Base-by-base conservation (phyloP, 30 jellyfish, hydroid and myxozoan species). In the Aurelia sp. region DNA sequence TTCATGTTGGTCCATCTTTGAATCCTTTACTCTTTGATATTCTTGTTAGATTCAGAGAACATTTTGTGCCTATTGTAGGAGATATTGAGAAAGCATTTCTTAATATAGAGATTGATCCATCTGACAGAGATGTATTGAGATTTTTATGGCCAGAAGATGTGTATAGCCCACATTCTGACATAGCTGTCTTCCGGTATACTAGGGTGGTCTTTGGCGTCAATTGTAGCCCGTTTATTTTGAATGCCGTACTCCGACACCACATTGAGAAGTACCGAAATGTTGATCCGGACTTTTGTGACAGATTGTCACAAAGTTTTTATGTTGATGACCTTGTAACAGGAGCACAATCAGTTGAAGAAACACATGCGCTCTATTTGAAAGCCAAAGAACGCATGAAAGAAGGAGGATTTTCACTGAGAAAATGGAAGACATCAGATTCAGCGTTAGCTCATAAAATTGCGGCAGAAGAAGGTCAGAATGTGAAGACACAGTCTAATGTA, bases 1-100 rank as follows among this genome's bases (percentile, higher is more conserved):
- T 44, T 48, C 70, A 72, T 48, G 67, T 53, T 10, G 84, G 84
- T 6, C 84, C 84, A 44, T 41, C 67, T 72, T 18, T 72, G 84
- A 44, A 40, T 19, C 70, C 84, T 17, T 17, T 44, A 8, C 22
- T 72, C 6, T 72, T 72, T 72, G 1, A 72, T 11, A 8, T 72
- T 71, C 70, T 72, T 6, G 2, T 72, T 40, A 48, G 84, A 44
- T 72, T 72, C 41, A 48, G 84, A 44, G 67, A 44, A 7, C 2
- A 72, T 21, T 11, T 11, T 12, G 84, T 72, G 8, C 72, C 84
- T 27, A 27, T 27, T 27, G 1, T 27, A 27, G 33, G 33, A 27
- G 33, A 27, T 27, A 27, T 27, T 27, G 2, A 27, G 33, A 27
- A 27, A 27, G 33, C 33, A 0, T 27, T 27, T 27, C 33, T 27